Evolutionary conservation across 2,888 invertebrate genomes (phyloP).

Genomic region (Colletes collaris): DNA sequence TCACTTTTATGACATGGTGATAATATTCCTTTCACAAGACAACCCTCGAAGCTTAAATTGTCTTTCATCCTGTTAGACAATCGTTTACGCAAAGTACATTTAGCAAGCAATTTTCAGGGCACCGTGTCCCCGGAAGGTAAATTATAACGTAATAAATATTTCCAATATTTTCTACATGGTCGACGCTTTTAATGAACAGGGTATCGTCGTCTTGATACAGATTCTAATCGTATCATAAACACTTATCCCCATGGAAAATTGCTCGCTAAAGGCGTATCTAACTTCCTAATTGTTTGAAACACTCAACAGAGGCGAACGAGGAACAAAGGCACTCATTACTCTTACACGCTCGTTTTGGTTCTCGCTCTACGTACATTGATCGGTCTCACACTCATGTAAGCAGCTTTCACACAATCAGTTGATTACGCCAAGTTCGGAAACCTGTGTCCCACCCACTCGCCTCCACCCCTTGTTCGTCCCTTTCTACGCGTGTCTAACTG

Average conservation of each 20-base stretch:
- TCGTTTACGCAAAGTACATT: too few relatives aligned
- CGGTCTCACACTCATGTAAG: conserved; percentile 47
- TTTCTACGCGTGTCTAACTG: conserved; percentile 41
- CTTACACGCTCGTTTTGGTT: conserved; percentile 44
- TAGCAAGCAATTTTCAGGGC: too few relatives aligned
- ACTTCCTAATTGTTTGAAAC: conserved; percentile 48
- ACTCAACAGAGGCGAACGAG: conserved; percentile 19
- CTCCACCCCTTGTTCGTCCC: background rate
- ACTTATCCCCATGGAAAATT: conserved; percentile 5
- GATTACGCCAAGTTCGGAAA: conserved; percentile 57
- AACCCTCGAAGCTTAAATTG: too few relatives aligned
- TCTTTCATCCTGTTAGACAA: too few relatives aligned
- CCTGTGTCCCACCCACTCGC: conserved; percentile 23
- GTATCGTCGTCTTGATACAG: conserved; percentile 3
- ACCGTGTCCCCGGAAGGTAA: too few relatives aligned
- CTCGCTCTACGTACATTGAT: conserved; percentile 37
- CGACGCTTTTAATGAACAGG: background rate
- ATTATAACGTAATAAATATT: too few relatives aligned
- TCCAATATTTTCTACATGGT: background rate
- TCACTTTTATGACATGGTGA: too few relatives aligned
- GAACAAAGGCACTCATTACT: conserved; percentile 52
- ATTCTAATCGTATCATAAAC: conserved; percentile 25
- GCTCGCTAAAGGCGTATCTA: conserved; percentile 21
- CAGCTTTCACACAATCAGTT: conserved; percentile 54
- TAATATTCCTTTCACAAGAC: too few relatives aligned